Evolutionary conservation across 2,113 vertebrate species (phyloP).

Genomic region (Amia ocellicauda): DNA sequence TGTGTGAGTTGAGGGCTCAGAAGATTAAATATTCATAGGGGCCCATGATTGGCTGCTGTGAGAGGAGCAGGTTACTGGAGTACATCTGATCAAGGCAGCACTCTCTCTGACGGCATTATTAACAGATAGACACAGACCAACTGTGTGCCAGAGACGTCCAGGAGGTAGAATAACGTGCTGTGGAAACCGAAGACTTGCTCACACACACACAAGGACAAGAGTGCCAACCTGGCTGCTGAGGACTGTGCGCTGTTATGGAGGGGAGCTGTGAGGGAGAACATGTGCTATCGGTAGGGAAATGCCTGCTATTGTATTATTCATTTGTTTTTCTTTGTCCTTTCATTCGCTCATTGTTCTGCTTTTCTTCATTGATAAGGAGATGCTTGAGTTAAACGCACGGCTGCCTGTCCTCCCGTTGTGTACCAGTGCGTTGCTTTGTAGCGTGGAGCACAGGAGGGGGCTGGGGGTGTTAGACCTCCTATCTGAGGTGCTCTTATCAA

Average conservation of each 20-base stretch:
- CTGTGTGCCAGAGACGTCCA: neutral
- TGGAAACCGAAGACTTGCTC: neutral
- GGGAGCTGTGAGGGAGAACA: slow-evolving; percentile 51
- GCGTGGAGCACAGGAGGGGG: too few relatives aligned
- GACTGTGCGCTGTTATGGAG: slow-evolving; percentile 52
- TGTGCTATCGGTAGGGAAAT: slow-evolving; percentile 48
- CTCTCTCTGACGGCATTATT: slow-evolving; percentile 51
- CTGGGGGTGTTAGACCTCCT: too few relatives aligned
- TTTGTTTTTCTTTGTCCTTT: too few relatives aligned
- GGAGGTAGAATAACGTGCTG: too few relatives aligned
- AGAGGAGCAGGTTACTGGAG: slow-evolving; percentile 47
- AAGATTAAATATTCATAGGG: slow-evolving; percentile 44
- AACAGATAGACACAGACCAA: slow-evolving; percentile 15
- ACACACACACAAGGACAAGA: too few relatives aligned
- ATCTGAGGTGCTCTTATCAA: too few relatives aligned
- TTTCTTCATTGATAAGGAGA: too few relatives aligned
- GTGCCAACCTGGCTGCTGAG: neutral
- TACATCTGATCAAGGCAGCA: slow-evolving; percentile 47
- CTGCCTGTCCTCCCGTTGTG: too few relatives aligned
- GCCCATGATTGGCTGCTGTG: slow-evolving; percentile 52
- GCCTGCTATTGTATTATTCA: too few relatives aligned
- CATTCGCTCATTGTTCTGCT: too few relatives aligned
- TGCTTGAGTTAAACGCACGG: too few relatives aligned
- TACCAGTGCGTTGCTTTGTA: too few relatives aligned
- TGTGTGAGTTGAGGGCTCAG: slow-evolving; percentile 37